These are phyloP conservation scores for Oligia latruncula DNA, from an alignment of 2,888 invertebrate species.

Conservation along the genomic window DNA sequence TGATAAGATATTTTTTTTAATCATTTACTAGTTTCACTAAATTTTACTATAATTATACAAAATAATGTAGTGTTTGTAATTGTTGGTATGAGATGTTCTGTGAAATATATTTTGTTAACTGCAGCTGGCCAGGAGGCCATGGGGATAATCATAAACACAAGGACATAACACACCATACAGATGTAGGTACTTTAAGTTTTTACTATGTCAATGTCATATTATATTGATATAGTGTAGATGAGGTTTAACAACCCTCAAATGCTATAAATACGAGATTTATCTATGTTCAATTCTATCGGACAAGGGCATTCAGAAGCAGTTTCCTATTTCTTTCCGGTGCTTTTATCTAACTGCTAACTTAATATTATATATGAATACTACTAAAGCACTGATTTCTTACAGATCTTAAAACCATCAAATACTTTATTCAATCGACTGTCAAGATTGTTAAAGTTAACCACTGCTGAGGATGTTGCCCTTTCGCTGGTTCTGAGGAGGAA, in stretches of 20 bases:
- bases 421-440: conserved; percentile 96
- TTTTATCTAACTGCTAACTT: conserved; percentile 40
- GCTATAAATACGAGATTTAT: conserved; percentile 24
- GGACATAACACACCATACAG: conserved; percentile 78
- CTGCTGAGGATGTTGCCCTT: conserved; percentile 97
- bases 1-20: conserved; percentile 15
- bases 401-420: conserved; percentile 94
- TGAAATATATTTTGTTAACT: conserved; percentile 79
- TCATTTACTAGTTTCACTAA: conserved; percentile 27
- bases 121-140: conserved; percentile 80
- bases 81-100: conserved; percentile 66
- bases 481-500: conserved; percentile 95
- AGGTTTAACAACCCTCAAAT: conserved; percentile 44
- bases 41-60: conserved; percentile 33
- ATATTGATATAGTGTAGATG: conserved; percentile 64
- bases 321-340: conserved; percentile 45
- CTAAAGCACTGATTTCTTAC: conserved; percentile 74
- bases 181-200: conserved; percentile 77
- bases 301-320: conserved; percentile 47
- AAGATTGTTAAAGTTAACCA: conserved; percentile 95
- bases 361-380: conserved; percentile 36
- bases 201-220: conserved; percentile 69
- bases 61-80: conserved; percentile 50
- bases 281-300: conserved; percentile 26
- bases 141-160: conserved; percentile 68